phyloP scores from a whole-genome alignment of 1,140 invertebrate genomes.

The Drosophila grimshawi region DNA sequence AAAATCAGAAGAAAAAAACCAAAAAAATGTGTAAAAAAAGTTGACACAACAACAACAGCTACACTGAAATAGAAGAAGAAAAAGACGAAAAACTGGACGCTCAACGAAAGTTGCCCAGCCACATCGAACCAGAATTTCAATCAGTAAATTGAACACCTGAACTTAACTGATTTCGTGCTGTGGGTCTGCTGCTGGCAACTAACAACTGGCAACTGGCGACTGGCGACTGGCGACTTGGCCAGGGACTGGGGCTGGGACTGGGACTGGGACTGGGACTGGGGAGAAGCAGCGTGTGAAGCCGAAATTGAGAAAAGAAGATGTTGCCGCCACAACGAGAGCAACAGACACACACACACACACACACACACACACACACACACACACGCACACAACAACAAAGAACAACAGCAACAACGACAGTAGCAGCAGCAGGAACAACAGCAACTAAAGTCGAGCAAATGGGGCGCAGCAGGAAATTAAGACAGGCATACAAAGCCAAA shows the following conservation, averaged over 20 bases:
- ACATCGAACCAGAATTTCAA: slow-evolving; percentile 78
- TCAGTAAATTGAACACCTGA: slow-evolving; percentile 82
- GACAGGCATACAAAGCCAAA: slow-evolving; percentile 38
- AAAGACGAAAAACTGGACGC: slow-evolving; percentile 40
- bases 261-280: slow-evolving; percentile 6
- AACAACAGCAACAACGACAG: slow-evolving; percentile 13
- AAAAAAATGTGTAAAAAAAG: not conserved
- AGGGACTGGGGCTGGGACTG: no score
- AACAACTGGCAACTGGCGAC: not conserved
- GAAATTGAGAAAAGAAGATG: slow-evolving; percentile 51
- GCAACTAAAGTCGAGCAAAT: slow-evolving; percentile 38
- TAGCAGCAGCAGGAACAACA: slow-evolving; percentile 12
- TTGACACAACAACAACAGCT: slow-evolving; percentile 3
- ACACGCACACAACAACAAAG: slow-evolving; percentile 13
- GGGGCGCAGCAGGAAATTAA: slow-evolving; percentile 74
- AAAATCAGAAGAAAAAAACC: slow-evolving; percentile 1
- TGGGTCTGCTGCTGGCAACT: slow-evolving; percentile 33
- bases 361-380: not conserved
- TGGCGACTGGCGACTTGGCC: no score
- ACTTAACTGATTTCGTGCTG: slow-evolving; percentile 79
- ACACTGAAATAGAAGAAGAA: slow-evolving; percentile 5
- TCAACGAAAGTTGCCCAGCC: slow-evolving; percentile 72
- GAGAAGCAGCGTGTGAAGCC: slow-evolving; percentile 53
- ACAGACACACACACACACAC: slow-evolving; percentile 1
- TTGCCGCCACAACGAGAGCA: slow-evolving; percentile 36